These are phyloP conservation scores for Drosophila littoralis DNA, from an alignment of 1,140 invertebrate genomes.

Conservation along the genomic window DNA sequence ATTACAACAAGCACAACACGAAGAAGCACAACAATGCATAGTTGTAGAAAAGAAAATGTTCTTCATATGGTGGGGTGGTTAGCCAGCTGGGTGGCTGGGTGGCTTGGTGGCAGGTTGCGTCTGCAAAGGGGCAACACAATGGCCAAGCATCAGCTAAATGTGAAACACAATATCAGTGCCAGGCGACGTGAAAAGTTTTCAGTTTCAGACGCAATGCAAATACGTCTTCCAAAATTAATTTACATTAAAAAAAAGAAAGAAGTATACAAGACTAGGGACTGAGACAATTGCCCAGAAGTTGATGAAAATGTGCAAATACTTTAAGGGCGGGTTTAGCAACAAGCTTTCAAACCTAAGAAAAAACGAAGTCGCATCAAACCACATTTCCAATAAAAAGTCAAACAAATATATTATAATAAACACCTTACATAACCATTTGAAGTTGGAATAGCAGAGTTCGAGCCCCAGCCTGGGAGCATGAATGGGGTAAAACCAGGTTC, in stretches of 20 bases:
- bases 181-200: constrained; percentile 61
- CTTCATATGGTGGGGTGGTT: constrained; percentile 37
- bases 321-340: not conserved
- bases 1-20: constrained; percentile 33
- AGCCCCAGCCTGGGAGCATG: no score
- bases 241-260: constrained; percentile 49
- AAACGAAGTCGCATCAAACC: no score
- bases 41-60: constrained; percentile 54
- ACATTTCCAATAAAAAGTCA: no score
- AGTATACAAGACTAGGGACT: constrained; percentile 30
- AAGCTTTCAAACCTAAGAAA: no score
- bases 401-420: no score
- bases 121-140: constrained; percentile 32
- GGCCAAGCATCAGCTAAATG: constrained; percentile 48
- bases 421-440: no score
- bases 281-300: constrained; percentile 5
- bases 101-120: constrained; percentile 2
- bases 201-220: constrained; percentile 67
- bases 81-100: constrained; percentile 8
- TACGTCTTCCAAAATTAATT: constrained; percentile 71
- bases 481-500: no score
- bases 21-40: constrained; percentile 37
- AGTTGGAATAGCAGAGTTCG: no score
- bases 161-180: constrained; percentile 66
- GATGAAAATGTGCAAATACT: constrained; percentile 24